Evolutionary conservation across 2,888 invertebrate species (phyloP).

Genomic region (Cataglyphis cursor): DNA sequence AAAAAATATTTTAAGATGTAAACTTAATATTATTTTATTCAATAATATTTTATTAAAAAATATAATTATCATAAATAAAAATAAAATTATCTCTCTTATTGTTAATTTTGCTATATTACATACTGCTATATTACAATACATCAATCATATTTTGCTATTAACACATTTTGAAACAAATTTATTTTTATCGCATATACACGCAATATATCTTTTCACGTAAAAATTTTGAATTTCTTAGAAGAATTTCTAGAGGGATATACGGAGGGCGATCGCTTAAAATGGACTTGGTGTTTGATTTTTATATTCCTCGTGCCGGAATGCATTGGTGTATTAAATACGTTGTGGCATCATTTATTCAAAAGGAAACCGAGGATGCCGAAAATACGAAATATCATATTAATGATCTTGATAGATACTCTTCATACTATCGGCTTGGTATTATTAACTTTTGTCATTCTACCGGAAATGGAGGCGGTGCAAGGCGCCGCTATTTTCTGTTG

Average conservation of each 20-base stretch:
- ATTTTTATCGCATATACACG: neutral
- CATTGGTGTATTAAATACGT: slow-evolving; percentile 91
- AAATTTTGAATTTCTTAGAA: slow-evolving; percentile 37
- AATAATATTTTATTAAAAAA: neutral
- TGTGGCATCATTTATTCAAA: slow-evolving; percentile 92
- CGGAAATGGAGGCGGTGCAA: slow-evolving; percentile 93
- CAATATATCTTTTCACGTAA: slow-evolving; percentile 1
- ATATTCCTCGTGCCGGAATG: slow-evolving; percentile 93
- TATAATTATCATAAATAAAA: neutral
- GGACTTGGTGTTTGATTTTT: slow-evolving; percentile 94
- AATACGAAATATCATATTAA: slow-evolving; percentile 88
- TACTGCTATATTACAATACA: neutral
- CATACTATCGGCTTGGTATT: slow-evolving; percentile 93
- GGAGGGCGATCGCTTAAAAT: slow-evolving; percentile 90
- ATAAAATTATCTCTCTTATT: neutral
- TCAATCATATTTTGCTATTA: neutral
- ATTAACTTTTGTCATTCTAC: slow-evolving; percentile 92
- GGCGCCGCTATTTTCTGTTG: slow-evolving; percentile 95
- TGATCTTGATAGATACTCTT: slow-evolving; percentile 92
- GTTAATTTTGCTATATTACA: neutral
- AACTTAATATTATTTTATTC: neutral
- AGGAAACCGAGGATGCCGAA: slow-evolving; percentile 88
- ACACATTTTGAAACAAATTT: neutral
- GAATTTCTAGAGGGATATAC: slow-evolving; percentile 84
- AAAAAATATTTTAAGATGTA: neutral